Conservation (phyloP, 2,888 invertebrate species). For the Anoplius nigerrimus region DNA sequence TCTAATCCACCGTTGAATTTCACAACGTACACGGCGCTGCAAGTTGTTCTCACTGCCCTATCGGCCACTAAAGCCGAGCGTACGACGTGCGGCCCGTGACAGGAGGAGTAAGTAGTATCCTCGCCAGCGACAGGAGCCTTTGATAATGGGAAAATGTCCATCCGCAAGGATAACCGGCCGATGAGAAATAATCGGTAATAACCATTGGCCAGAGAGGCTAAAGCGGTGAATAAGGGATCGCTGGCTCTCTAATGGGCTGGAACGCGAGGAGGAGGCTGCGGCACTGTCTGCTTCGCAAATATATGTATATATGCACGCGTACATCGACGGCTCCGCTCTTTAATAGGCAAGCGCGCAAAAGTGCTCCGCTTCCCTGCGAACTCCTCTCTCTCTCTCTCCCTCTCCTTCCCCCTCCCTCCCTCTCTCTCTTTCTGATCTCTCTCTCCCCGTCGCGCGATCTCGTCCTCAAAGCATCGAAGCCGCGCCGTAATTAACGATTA, state of each 20-base stretch:
- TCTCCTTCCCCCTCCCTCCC: conserved; percentile 7
- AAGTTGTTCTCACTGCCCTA: background rate
- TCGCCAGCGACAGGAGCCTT: background rate
- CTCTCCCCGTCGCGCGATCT: conserved; percentile 32
- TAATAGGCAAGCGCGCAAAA: conserved; percentile 28
- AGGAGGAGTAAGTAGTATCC: too few relatives aligned
- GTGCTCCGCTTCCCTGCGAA: background rate
- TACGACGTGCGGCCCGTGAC: too few relatives aligned
- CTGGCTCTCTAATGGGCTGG: conserved; percentile 54
- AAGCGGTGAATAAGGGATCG: conserved; percentile 49
- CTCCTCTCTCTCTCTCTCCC: conserved; percentile 1
- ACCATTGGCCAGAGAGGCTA: conserved; percentile 45
- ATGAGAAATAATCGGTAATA: conserved; percentile 53
- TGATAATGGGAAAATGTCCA: conserved; percentile 3
- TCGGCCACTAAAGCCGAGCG: too few relatives aligned
- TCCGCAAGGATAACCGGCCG: conserved; percentile 26
- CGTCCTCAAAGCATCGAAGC: conserved; percentile 49
- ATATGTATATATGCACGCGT: conserved; percentile 6
- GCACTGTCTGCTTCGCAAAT: conserved; percentile 20
- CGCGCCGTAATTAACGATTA: conserved; percentile 73
- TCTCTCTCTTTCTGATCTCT: background rate
- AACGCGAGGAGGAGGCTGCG: conserved; percentile 41
- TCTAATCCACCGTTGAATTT: background rate
- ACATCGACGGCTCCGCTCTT: conserved; percentile 24
- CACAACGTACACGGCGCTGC: background rate